phyloP scores from a whole-genome alignment of 1,140 invertebrate genomes.

The Meloidogyne hapla region DNA sequence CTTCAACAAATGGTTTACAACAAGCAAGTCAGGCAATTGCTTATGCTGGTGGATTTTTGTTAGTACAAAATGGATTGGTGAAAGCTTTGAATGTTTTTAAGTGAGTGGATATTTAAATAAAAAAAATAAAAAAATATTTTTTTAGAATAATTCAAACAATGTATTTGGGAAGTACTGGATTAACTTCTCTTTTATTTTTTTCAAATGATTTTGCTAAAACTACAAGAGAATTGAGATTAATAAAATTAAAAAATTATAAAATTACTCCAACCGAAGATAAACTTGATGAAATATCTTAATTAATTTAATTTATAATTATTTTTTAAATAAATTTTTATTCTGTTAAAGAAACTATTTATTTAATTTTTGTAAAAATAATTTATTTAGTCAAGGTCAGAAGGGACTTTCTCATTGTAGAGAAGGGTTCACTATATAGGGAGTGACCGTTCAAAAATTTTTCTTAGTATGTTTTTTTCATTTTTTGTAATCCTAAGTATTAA shows the following conservation, averaged over 20 bases:
- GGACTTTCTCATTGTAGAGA: no score
- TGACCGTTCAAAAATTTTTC: no score
- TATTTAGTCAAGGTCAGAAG: no score
- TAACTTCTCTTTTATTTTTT: slow-evolving; percentile 25
- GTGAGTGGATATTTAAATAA: background rate
- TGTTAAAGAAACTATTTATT: no score
- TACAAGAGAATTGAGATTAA: slow-evolving; percentile 10
- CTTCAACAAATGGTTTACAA: slow-evolving; percentile 29
- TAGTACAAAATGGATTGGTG: slow-evolving; percentile 21
- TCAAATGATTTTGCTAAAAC: slow-evolving; percentile 27
- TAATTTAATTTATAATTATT: background rate
- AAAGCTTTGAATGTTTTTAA: slow-evolving; percentile 33
- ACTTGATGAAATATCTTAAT: background rate
- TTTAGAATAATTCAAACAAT: slow-evolving; percentile 36
- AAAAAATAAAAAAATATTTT: background rate
- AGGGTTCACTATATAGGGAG: no score
- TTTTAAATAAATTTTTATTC: no score
- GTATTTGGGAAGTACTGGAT: slow-evolving; percentile 30
- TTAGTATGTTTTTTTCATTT: no score
- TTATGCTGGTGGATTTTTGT: slow-evolving; percentile 24
- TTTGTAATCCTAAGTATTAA: no score
- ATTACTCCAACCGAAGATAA: background rate
- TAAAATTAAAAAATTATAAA: background rate
- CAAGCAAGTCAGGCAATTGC: slow-evolving; percentile 30
- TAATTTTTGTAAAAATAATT: no score